phyloP scores from a whole-genome alignment of 2,797 vertebrate genomes.

The Lepidocolaptes lacrymiger region DNA sequence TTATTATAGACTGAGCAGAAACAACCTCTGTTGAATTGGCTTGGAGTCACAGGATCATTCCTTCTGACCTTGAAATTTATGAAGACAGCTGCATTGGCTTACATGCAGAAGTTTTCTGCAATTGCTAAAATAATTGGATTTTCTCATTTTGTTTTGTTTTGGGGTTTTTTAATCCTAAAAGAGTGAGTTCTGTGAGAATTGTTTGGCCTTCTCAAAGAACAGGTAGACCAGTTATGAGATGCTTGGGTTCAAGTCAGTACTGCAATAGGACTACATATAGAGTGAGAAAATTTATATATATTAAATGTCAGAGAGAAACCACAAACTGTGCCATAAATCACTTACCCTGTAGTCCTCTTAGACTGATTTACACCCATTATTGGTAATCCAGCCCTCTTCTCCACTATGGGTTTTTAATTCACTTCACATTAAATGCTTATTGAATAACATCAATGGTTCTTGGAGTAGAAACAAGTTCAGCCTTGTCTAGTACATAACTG shows the following conservation, averaged over 20 bases:
- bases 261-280: not conserved
- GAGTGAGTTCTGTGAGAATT: not conserved
- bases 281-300: not conserved
- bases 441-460: not conserved
- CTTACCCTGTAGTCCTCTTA: not conserved
- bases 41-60: not conserved
- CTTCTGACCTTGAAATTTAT: not conserved
- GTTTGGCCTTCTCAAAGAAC: not conserved
- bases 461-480: not conserved
- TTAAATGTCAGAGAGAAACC: not conserved
- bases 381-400: not conserved
- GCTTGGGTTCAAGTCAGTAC: not conserved
- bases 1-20: not conserved
- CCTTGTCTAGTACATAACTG: accelerated
- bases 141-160: too few relatives aligned
- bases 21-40: not conserved
- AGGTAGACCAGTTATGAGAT: not conserved
- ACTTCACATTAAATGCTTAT: not conserved
- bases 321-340: not conserved
- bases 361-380: not conserved
- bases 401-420: not conserved
- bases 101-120: not conserved
- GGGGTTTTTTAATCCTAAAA: not conserved
- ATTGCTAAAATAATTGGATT: not conserved
- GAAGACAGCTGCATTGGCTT: not conserved